Evolutionary conservation across 92 coral and sea anemone genomes (phyloP), one percentile per base, ranked within the genome.

Genomic region (Nematostella vectensis): DNA sequence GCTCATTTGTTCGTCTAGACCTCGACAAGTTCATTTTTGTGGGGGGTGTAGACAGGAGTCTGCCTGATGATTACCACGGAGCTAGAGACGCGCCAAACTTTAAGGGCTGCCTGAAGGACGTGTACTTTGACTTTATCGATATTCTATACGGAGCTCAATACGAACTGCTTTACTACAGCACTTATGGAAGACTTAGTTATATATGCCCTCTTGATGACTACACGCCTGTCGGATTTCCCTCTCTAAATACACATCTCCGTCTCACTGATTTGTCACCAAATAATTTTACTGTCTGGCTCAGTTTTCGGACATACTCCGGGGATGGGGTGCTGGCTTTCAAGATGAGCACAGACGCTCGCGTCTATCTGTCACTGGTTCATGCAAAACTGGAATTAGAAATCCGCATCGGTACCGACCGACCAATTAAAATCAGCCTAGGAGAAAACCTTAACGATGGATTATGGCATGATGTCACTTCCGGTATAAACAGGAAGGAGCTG

Each of bases 381-480:
- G 95, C 94, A 17, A 68, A 65, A 16, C 58, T 89, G 15, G 88
- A 74, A 28, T 70, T 89, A 47, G 83, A 89, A 54, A 72, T 85
- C 20, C 55, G 42, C 2, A 59, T 85, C 15, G 83, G 77, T 39
- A 68, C 57, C 31, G 76, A 80, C 44, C 54, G 59, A 40, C 89
- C 83, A 55, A 62, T 89, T 43, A 66, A 57, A 47, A 73, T 89
- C 43, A 72, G 76, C 38, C 71, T 80, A 1, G 94, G 87, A 16
- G 74, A 72, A 45, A 72, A 65, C 55, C 82, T 89, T 30, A 70
- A 78, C 48, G 95, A 89, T 61, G 96, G 96, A 15, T 69, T 57
- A 68, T 89, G 96, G 96, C 96, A 89, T 54, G 72, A 76, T 58
- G 87, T 89, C 59, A 68, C 55, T 38, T 87, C 94, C 36, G 88